Conservation (phyloP, 2,113 vertebrate genomes). For the Eptesicus fuscus region DNA sequence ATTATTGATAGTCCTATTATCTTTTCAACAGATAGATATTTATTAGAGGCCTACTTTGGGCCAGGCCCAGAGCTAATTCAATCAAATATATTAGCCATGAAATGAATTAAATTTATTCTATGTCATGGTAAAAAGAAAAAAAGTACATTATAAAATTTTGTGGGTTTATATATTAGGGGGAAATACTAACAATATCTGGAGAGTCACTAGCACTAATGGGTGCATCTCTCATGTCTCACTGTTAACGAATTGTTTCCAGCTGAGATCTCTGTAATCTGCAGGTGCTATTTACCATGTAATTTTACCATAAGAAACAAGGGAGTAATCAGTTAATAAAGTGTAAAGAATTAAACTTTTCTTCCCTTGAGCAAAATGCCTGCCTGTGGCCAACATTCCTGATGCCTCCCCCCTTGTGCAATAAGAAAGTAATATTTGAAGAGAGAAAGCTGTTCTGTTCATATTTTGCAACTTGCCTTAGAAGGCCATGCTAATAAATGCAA, state of each 20-base stretch:
- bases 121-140: slow-evolving; percentile 9
- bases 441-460: slow-evolving; percentile 45
- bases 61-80: not conserved
- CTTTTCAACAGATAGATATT: slow-evolving; percentile 16
- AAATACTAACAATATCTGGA: slow-evolving; percentile 34
- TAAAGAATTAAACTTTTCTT: slow-evolving; percentile 62
- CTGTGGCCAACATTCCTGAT: slow-evolving; percentile 57
- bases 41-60: not conserved
- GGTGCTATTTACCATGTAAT: slow-evolving; percentile 60
- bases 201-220: slow-evolving; percentile 24
- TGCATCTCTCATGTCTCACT: slow-evolving; percentile 34
- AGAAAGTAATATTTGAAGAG: slow-evolving; percentile 50
- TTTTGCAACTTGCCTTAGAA: slow-evolving; percentile 51
- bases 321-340: slow-evolving; percentile 65
- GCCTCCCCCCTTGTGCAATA: slow-evolving; percentile 24
- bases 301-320: slow-evolving; percentile 59
- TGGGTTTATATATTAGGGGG: slow-evolving; percentile 40
- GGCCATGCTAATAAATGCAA: slow-evolving; percentile 29
- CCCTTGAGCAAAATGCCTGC: slow-evolving; percentile 54
- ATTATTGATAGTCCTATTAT: not conserved
- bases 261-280: slow-evolving; percentile 48
- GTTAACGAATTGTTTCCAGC: slow-evolving; percentile 64
- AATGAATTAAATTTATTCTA: slow-evolving; percentile 52
- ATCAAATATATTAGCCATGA: slow-evolving; percentile 26
- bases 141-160: slow-evolving; percentile 19